Conservation (phyloP, 2,797 vertebrate genomes). For the Sebastes iracundus region DNA sequence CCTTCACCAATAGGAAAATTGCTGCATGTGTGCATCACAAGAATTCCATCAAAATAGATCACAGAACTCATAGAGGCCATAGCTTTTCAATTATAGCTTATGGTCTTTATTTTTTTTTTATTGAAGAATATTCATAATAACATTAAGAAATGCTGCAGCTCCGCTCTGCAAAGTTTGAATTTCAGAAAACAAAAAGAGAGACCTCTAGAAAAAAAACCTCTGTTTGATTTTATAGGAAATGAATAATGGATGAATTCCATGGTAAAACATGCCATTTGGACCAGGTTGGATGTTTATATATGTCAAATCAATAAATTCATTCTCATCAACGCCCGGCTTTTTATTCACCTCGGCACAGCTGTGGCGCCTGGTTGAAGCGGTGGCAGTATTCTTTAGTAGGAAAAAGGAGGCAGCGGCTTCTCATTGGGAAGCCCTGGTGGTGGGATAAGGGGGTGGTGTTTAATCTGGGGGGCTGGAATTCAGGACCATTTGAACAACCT, state of each 20-base stretch:
- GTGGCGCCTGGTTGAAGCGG: conserved; percentile 13
- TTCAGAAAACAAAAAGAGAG: not conserved
- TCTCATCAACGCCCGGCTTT: conserved; percentile 36
- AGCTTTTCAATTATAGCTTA: conserved; percentile 9
- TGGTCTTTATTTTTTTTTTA: not conserved
- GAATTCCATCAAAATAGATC: conserved; percentile 63
- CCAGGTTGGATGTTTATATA: conserved; percentile 57
- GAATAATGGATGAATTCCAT: conserved; percentile 49
- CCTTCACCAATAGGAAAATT: conserved; percentile 75
- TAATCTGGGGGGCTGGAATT: conserved; percentile 28
- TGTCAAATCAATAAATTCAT: conserved; percentile 60
- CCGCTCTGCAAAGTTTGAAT: not conserved
- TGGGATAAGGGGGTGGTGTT: not conserved
- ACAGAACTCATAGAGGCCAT: conserved; percentile 13
- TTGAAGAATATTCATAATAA: not conserved
- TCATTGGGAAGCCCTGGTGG: conserved; percentile 25
- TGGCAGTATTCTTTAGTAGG: conserved; percentile 13
- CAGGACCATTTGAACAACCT: conserved; percentile 71
- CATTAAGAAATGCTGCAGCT: not conserved
- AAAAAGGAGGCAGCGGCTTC: conserved; percentile 43
- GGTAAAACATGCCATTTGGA: conserved; percentile 54
- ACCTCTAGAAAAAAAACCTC: not conserved
- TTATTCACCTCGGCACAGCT: conserved; percentile 17
- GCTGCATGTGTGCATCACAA: conserved; percentile 58
- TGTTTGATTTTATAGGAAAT: conserved; percentile 46